These are phyloP conservation scores for Hypotaenidia okinawae DNA, from an alignment of 2,797 vertebrate species.

Conservation along the genomic window DNA sequence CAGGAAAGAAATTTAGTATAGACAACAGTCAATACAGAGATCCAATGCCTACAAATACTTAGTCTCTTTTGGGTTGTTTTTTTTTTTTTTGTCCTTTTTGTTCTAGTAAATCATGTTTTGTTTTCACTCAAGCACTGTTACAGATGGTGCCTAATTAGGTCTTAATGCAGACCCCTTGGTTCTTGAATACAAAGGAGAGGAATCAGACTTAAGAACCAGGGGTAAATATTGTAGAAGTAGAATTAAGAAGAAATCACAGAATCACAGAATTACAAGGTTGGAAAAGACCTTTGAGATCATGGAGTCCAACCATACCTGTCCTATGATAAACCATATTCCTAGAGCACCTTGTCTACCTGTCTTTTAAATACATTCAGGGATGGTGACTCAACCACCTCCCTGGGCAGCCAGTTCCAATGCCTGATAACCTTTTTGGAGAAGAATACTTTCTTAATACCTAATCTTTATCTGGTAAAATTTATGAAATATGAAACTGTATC, in stretches of 20 bases:
- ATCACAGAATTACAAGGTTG: too few relatives aligned
- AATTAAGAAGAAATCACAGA: neutral
- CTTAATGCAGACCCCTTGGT: neutral
- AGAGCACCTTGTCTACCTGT: too few relatives aligned
- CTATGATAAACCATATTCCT: too few relatives aligned
- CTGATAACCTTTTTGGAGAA: too few relatives aligned
- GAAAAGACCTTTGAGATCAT: too few relatives aligned
- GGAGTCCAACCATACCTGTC: too few relatives aligned
- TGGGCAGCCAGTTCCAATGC: too few relatives aligned
- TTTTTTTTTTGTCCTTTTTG: neutral
- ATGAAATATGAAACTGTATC: neutral
- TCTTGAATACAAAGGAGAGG: neutral
- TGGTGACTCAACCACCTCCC: too few relatives aligned
- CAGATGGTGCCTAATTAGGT: neutral
- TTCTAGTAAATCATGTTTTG: neutral
- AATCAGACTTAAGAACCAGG: neutral
- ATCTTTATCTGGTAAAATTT: neutral
- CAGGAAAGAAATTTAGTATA: neutral
- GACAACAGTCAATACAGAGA: neutral
- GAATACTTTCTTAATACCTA: too few relatives aligned
- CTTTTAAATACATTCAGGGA: too few relatives aligned
- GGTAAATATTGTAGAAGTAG: neutral
- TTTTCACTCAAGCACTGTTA: neutral
- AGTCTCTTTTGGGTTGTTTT: rapidly evolving
- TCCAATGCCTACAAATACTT: neutral